Percentiles rank a stretch among this genome's conserved stretches.
Conservation (phyloP, 2,113 vertebrate genomes). For the Oncorhynchus keta region DNA sequence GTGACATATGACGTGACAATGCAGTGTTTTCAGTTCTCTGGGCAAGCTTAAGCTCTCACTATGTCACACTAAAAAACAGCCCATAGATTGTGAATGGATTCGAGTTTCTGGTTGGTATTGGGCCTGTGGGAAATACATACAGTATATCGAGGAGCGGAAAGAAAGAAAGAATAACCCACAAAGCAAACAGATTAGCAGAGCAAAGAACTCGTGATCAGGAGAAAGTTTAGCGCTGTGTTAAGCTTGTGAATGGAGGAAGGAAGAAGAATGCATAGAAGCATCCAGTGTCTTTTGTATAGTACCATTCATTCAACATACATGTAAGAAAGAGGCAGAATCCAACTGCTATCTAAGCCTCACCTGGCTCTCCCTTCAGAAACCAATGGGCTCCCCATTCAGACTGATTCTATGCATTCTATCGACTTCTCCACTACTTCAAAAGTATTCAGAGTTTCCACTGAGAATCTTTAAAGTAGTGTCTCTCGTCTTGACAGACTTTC, state of each 20-base stretch:
- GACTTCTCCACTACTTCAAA: not conserved
- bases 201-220: not conserved
- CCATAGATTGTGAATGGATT: not conserved
- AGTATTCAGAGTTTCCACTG: not conserved
- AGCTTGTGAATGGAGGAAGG: not conserved
- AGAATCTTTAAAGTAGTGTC: not conserved
- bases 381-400: not conserved
- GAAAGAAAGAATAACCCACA: not conserved
- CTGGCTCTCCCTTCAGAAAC: not conserved
- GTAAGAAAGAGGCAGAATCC: not conserved
- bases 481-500: not conserved
- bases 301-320: not conserved
- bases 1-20: not conserved
- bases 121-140: not conserved
- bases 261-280: not conserved
- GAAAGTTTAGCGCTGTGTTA: not conserved
- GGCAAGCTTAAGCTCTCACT: not conserved
- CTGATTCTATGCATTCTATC: not conserved
- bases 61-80: slow-evolving; percentile 1
- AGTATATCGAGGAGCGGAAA: not conserved
- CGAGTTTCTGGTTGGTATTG: not conserved
- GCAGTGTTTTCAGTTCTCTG: not conserved
- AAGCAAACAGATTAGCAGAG: not conserved
- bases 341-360: not conserved
- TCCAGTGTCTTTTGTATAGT: not conserved